A percentile compares a stretch with the other conserved stretches of the same genome.
phyloP scores from a whole-genome alignment of 1,140 invertebrate genomes.

The Eueides isabella region DNA sequence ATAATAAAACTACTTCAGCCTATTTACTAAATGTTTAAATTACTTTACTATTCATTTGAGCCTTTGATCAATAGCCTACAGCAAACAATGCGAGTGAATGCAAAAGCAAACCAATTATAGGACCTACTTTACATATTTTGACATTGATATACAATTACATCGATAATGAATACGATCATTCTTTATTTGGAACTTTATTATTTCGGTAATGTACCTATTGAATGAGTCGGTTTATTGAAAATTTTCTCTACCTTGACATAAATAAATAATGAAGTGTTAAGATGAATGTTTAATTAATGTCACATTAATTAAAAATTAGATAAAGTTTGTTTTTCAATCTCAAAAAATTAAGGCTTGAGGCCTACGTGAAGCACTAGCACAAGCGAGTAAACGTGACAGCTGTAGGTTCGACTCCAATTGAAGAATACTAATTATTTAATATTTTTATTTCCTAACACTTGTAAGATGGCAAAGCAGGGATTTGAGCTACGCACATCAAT shows the following conservation, averaged over 20 bases:
- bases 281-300: not conserved
- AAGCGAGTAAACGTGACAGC: too few relatives aligned
- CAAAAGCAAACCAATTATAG: slow-evolving; percentile 43
- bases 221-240: slow-evolving; percentile 5
- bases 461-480: too few relatives aligned
- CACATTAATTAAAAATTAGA: not conserved
- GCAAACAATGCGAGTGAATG: slow-evolving; percentile 28
- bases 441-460: too few relatives aligned
- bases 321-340: too few relatives aligned
- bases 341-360: too few relatives aligned
- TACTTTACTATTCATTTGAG: not conserved
- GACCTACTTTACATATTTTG: slow-evolving; percentile 36
- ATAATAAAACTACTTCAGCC: not conserved
- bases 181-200: slow-evolving; percentile 29
- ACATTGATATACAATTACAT: slow-evolving; percentile 39
- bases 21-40: slow-evolving; percentile 25
- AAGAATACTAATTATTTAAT: too few relatives aligned
- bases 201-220: slow-evolving; percentile 16
- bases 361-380: too few relatives aligned
- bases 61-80: slow-evolving; percentile 34
- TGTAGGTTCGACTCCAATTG: too few relatives aligned
- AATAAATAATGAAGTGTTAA: not conserved
- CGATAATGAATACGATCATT: slow-evolving; percentile 16
- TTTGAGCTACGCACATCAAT: too few relatives aligned
- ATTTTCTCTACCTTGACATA: slow-evolving; percentile 28